A percentile compares a stretch with the other conserved stretches of the same genome.
Conservation (phyloP, 2,113 vertebrate species). For the Oophaga pumilio region DNA sequence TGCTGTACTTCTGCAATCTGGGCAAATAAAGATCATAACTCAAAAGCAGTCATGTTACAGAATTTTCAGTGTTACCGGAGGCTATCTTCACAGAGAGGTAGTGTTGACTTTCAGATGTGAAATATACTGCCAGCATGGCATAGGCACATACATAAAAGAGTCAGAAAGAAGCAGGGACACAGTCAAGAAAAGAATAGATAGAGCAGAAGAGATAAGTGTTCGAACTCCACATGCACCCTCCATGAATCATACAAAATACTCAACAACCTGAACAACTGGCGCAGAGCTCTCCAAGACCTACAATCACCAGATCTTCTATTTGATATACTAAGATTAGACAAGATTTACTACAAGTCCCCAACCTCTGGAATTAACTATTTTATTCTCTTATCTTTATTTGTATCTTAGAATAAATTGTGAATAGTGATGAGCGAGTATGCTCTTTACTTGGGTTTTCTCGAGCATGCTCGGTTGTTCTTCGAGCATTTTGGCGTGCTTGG, state of each 20-base stretch:
- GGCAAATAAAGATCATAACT: slow-evolving; percentile 44
- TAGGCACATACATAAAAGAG: slow-evolving; percentile 49
- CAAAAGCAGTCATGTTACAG: slow-evolving; percentile 45
- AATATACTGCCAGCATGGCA: slow-evolving; percentile 53
- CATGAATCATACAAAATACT: slow-evolving; percentile 21
- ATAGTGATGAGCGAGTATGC: too few relatives aligned
- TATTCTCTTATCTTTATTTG: neutral
- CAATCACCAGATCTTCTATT: neutral
- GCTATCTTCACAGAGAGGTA: slow-evolving; percentile 39
- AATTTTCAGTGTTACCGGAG: slow-evolving; percentile 39
- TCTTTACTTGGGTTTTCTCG: too few relatives aligned
- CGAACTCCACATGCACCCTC: slow-evolving; percentile 16
- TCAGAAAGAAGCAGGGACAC: slow-evolving; percentile 6
- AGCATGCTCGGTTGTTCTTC: too few relatives aligned
- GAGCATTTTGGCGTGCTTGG: too few relatives aligned
- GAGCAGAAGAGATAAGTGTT: slow-evolving; percentile 36
- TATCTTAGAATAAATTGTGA: neutral
- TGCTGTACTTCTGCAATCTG: slow-evolving; percentile 11
- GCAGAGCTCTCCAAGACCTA: neutral
- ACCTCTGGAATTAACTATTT: neutral
- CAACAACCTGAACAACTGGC: neutral
- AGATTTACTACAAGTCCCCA: neutral
- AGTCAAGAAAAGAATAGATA: slow-evolving; percentile 20
- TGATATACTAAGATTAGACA: neutral
- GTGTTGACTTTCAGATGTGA: slow-evolving; percentile 52